A percentile compares a stretch with the other conserved stretches of the same genome.
Conservation (phyloP, 2,797 vertebrate species). For the Poecile montanus region DNA sequence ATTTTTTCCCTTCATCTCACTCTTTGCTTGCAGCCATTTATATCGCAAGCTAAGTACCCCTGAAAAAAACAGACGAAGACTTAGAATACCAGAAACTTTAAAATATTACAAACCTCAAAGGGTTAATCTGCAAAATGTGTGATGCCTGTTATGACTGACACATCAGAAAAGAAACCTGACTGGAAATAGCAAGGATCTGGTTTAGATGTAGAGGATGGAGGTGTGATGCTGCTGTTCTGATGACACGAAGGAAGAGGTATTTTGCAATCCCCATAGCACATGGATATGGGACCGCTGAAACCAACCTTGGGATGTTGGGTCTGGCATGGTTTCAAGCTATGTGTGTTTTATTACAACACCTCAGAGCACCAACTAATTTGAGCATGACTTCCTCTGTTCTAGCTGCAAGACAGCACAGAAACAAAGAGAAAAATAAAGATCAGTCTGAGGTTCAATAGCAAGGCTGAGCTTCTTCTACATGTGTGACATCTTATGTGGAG, state of each 20-base stretch:
- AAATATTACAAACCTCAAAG: neutral
- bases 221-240: neutral
- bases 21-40: neutral
- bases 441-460: neutral
- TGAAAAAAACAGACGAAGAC: neutral
- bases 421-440: neutral
- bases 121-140: neutral
- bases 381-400: neutral
- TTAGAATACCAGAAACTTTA: neutral
- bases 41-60: neutral
- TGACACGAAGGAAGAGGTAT: rapidly evolving
- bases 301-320: neutral
- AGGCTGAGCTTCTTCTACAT: neutral
- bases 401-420: neutral
- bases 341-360: neutral
- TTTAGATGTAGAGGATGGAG: neutral
- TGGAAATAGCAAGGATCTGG: neutral
- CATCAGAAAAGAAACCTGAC: neutral
- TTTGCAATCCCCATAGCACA: neutral
- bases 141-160: neutral
- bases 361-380: neutral
- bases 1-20: neutral
- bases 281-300: neutral
- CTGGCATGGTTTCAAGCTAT: neutral
- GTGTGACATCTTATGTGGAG: neutral